phyloP scores from a whole-genome alignment of 2,888 invertebrate genomes.

The Amiota communis region DNA sequence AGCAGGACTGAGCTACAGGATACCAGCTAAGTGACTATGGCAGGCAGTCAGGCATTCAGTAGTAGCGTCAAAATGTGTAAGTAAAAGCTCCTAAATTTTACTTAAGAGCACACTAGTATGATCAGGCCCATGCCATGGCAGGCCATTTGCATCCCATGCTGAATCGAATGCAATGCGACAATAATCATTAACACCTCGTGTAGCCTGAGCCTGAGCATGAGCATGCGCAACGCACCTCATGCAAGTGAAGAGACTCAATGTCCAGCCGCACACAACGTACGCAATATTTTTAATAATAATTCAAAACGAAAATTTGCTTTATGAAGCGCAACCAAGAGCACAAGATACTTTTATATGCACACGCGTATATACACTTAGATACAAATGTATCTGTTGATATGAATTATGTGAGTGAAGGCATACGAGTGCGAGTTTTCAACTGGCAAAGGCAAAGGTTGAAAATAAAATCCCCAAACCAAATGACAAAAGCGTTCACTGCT shows the following conservation, averaged over 20 bases:
- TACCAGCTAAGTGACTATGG: conserved; percentile 27
- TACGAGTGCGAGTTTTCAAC: conserved; percentile 52
- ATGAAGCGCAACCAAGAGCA: conserved; percentile 70
- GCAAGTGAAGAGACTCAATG: conserved; percentile 38
- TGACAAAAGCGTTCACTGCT: not conserved
- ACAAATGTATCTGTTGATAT: conserved; percentile 60
- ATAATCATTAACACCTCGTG: conserved; percentile 68
- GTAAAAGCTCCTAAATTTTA: conserved; percentile 68
- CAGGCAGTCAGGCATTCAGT: conserved; percentile 46
- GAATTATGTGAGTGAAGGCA: conserved; percentile 60
- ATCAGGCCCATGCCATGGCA: conserved; percentile 33
- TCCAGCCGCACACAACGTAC: conserved; percentile 24
- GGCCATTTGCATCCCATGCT: not conserved
- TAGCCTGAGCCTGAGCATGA: conserved; percentile 61
- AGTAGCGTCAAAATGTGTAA: conserved; percentile 44
- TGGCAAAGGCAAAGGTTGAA: conserved; percentile 25
- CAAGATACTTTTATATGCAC: too few species aligned
- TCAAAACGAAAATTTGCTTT: conserved; percentile 73
- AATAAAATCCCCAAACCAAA: not conserved
- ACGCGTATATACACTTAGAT: too few species aligned
- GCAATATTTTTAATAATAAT: conserved; percentile 70
- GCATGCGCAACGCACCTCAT: conserved; percentile 48
- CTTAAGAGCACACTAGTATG: conserved; percentile 57
- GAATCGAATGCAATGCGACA: conserved; percentile 43
- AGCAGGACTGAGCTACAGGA: not conserved